Base-by-base conservation (phyloP, 2,888 invertebrate genomes). In the Amaurobius ferox region DNA sequence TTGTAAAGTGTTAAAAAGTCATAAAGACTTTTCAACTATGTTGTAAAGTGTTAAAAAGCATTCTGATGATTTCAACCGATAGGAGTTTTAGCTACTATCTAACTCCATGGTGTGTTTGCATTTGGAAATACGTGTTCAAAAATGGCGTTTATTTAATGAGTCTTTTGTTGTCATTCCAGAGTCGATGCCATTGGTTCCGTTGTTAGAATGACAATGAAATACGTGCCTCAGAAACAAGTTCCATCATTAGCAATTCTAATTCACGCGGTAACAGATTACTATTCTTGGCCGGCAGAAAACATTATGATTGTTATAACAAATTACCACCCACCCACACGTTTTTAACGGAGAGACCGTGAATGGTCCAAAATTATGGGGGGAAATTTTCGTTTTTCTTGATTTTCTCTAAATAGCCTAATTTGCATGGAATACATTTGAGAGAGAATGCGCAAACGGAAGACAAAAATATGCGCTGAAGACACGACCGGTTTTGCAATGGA, bases 161-260 rank as follows among this genome's bases (percentile, higher is more conserved):
- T 35, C 6, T 35, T 29, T 64, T 29, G 5, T 9, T 29, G 30
- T 3, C 7, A 64, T 13, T 11, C 29, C 5, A 30, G 16, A 30
- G 28, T 13, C 30, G 29, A 2, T 30, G 1, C 29, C n/a, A 64
- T 6, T 29, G 30, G n/a, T 64, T n/a, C 1, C 19, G 29, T 23
- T 29, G 2, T 1, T 1, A 7, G 64, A 64, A 64, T 64, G 64
- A 64, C 64, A 64, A 64, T 64, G 64, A 64, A 30, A 29, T 64
- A 30, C 64, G 64, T 64, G 64, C 64, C 11, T 29, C 29, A 29
- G 11, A 28, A 28, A 61, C 61, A n/a, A 13, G 30, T 19, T 13
- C 30, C 26, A n/a, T 55, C 30, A 64, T 64, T 64, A 29, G 64
- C 64, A 64, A 64, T 29, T 64, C 29, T 64, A 64, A 64, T 64